Evolutionary conservation across 2,113 vertebrate species (phyloP).

Genomic region (Silurus glanis): DNA sequence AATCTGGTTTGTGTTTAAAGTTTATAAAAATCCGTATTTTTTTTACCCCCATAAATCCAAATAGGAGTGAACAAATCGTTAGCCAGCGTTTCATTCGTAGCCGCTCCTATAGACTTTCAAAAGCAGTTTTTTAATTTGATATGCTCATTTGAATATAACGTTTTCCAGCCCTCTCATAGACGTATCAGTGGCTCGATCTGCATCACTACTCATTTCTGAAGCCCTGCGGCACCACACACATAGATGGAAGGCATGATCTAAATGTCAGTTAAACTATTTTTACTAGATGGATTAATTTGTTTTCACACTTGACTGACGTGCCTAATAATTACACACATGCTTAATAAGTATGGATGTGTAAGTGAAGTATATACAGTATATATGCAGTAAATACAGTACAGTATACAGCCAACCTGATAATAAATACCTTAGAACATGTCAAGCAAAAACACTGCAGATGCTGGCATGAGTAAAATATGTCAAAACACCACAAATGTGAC

Average conservation of each 20-base stretch:
- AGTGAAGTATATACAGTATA: background rate
- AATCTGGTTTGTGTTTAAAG: background rate
- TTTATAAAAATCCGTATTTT: background rate
- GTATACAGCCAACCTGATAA: background rate
- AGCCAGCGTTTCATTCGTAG: background rate
- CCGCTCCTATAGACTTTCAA: background rate
- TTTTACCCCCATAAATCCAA: background rate
- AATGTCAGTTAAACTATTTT: slow-evolving; percentile 23
- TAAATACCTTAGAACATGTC: background rate
- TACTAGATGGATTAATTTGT: background rate
- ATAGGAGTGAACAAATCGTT: background rate
- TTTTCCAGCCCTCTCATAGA: slow-evolving; percentile 1
- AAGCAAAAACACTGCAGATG: background rate
- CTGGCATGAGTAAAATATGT: background rate
- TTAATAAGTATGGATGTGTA: background rate
- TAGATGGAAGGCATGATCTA: background rate
- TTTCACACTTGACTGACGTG: background rate
- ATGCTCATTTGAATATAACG: background rate
- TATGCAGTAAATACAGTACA: background rate
- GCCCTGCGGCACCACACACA: slow-evolving; percentile 1
- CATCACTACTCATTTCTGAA: slow-evolving; percentile 1
- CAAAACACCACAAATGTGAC: background rate
- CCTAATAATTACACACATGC: background rate
- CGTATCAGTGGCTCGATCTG: background rate
- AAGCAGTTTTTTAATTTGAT: slow-evolving; percentile 6